Base-by-base conservation (phyloP, 1,140 invertebrate genomes). In the Sitodiplosis mosellana region DNA sequence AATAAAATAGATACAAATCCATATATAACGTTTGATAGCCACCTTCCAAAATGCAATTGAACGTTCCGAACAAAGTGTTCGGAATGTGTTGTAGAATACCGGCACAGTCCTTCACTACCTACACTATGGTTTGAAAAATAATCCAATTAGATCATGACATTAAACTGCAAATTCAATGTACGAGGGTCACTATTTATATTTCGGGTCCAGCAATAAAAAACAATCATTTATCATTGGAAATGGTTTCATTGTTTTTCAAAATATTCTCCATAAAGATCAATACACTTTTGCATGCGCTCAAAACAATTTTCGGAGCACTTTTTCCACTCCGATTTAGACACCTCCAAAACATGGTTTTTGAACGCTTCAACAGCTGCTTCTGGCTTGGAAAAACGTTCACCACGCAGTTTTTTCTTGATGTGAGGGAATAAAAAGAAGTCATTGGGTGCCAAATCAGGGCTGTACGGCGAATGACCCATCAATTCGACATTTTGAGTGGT, bases 401-500 rank as follows among this genome's bases (percentile, higher is more conserved):
- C 54, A 51, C 51, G 53, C 48, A 58, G 17, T 53, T 54, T 53
- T 44, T 53, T 45, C 48, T 62, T 65, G 21, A 63, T 48, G 27
- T 55, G 54, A 33, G 54, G 56, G 48, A 68, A 64, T 8, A 60
- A 49, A 46, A 60, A 64, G 51, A 65, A 65, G 54, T 65, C 56
- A 45, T 57, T 57, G 0, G 58, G 61, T 48, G 55, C 52, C 36
- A 65, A 46, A 51, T 66, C 59, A 19, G 63, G 57, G 11, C 55
- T 61, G 43, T 64, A 65, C 0, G 53, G 52, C 12, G 60, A 56
- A 43, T 62, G 56, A 11, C 48, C 49, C 42, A 59, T 19, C 20
- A 57, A 47, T 19, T 56, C 27, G 37, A 55, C 57, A 18, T 52
- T 55, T 33, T 57, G 55, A 15, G 49, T 50, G 44, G 46, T 54